Conservation (phyloP, 1,140 invertebrate species). For the Aphaenogaster rudis region DNA sequence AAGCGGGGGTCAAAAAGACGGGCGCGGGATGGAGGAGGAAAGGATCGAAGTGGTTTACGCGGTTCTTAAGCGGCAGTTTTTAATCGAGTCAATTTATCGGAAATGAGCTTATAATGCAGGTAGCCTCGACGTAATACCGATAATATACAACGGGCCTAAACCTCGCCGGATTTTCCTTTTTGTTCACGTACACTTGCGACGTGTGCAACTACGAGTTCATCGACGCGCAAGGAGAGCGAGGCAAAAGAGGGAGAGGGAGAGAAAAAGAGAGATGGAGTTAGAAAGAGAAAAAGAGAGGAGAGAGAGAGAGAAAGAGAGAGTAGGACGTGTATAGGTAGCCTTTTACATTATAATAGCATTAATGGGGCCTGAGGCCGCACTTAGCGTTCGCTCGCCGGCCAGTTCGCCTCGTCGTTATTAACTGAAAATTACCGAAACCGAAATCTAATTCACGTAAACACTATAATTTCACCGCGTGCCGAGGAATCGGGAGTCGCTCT, state of each 20-base stretch:
- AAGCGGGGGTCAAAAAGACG: slow-evolving; percentile 7
- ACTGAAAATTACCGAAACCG: slow-evolving; percentile 83
- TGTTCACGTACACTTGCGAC: slow-evolving; percentile 60
- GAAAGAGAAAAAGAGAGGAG: slow-evolving; percentile 2
- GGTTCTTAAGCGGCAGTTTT: slow-evolving; percentile 73
- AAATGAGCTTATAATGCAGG: slow-evolving; percentile 83
- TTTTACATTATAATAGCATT: slow-evolving; percentile 79
- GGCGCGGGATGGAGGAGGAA: neutral
- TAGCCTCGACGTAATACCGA: slow-evolving; percentile 79
- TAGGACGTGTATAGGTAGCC: slow-evolving; percentile 70
- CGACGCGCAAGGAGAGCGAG: slow-evolving; percentile 40
- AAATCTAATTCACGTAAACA: slow-evolving; percentile 84
- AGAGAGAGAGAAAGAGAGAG: slow-evolving; percentile 41
- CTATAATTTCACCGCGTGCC: slow-evolving; percentile 75
- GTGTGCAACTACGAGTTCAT: slow-evolving; percentile 49
- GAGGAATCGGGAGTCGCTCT: slow-evolving; percentile 49
- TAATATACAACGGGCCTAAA: slow-evolving; percentile 76
- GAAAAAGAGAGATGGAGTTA: neutral
- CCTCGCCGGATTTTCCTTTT: slow-evolving; percentile 56
- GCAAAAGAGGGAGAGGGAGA: slow-evolving; percentile 4
- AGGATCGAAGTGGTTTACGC: slow-evolving; percentile 63
- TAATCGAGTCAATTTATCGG: slow-evolving; percentile 81
- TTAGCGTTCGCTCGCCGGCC: slow-evolving; percentile 73
- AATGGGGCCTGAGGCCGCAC: slow-evolving; percentile 74
- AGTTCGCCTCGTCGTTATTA: slow-evolving; percentile 79